Base-by-base conservation (phyloP, 1,140 invertebrate species). In the Drosophila ironensis region DNA sequence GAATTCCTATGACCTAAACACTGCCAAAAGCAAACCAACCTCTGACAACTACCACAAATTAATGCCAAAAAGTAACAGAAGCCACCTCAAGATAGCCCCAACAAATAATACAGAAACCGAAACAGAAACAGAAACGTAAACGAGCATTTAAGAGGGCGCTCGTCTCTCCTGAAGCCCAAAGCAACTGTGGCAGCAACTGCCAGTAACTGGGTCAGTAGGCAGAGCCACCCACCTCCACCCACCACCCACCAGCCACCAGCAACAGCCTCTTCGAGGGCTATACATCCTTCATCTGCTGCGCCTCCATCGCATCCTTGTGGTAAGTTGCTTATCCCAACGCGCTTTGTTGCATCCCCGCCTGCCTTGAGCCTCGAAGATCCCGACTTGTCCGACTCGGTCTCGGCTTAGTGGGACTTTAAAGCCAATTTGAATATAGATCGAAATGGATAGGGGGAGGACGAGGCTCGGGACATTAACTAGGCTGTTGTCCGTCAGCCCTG, bases 131-230 rank as follows among this genome's bases (percentile, higher is more conserved):
- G n/a, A 33, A 40, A 24, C 16, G 30, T 30, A 14, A 60, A 51
- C 46, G 28, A 69, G 66, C 66, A 69, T 59, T 69, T 69, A 69
- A 59, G 28, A 44, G 64, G 30, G 1, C 30, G 11, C 33, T 37
- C 12, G 41, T 54, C 48, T 6, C 19, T 11, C 5, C 7, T 6
- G 27, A 14, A n/a, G 22, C 12, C 14, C 20, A 12, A 38, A 17
- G 12, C 17, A 46, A 44, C 50, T 60, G 37, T 44, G 25, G 44
- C 67, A 70, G 40, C 25, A 11, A 46, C 54, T 47, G 63, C 12
- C 56, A 41, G 30, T 61, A 71, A 71, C 68, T 71, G 68, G 68
- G 68, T 71, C 68, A 71, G 66, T 71, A 71, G 68, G 68, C 68
- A 71, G 35, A 37, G 42, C 42, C 66, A 27, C 33, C n/a, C n/a